A percentile compares a stretch with the other conserved stretches of the same genome.
These are phyloP conservation scores for Scaptomyza graminum DNA, from an alignment of 1,140 invertebrate genomes.

Conservation along the genomic window DNA sequence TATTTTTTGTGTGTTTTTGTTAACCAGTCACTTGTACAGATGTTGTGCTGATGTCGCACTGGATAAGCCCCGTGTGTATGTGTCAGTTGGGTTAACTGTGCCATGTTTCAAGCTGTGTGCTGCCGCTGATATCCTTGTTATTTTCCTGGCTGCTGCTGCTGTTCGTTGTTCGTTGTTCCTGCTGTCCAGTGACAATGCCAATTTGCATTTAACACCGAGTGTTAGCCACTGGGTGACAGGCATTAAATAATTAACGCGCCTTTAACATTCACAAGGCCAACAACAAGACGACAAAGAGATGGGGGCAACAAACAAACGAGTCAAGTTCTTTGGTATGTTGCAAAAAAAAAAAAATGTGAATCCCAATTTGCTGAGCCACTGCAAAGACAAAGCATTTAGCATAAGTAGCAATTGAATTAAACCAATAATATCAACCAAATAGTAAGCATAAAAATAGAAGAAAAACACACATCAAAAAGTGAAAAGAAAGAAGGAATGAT, in stretches of 20 bases:
- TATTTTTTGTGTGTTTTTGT: slow-evolving; percentile 10
- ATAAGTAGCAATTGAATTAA: slow-evolving; percentile 75
- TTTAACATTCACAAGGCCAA: slow-evolving; percentile 55
- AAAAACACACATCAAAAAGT: not conserved
- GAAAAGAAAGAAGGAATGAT: slow-evolving; percentile 28
- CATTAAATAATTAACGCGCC: slow-evolving; percentile 77
- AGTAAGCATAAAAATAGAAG: slow-evolving; percentile 7
- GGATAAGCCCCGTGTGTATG: slow-evolving; percentile 19
- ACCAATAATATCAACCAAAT: slow-evolving; percentile 69
- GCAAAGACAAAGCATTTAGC: slow-evolving; percentile 63
- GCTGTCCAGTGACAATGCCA: slow-evolving; percentile 54
- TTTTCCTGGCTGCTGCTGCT: slow-evolving; percentile 31
- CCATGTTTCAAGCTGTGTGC: slow-evolving; percentile 39
- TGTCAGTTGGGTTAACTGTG: slow-evolving; percentile 39
- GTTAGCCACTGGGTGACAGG: slow-evolving; percentile 78
- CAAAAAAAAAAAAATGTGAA: too few relatives aligned
- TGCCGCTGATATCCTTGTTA: slow-evolving; percentile 43
- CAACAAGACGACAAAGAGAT: not conserved
- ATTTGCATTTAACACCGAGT: slow-evolving; percentile 73
- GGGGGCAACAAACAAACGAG: not conserved
- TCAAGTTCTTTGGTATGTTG: not conserved
- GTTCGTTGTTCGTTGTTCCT: not conserved
- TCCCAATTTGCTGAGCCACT: too few relatives aligned
- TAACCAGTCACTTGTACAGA: slow-evolving; percentile 26
- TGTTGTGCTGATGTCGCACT: slow-evolving; percentile 20